A percentile compares a stretch with the other conserved stretches of the same genome.
phyloP scores from a whole-genome alignment of 2,888 invertebrate species.

The Nemoura dubitans region DNA sequence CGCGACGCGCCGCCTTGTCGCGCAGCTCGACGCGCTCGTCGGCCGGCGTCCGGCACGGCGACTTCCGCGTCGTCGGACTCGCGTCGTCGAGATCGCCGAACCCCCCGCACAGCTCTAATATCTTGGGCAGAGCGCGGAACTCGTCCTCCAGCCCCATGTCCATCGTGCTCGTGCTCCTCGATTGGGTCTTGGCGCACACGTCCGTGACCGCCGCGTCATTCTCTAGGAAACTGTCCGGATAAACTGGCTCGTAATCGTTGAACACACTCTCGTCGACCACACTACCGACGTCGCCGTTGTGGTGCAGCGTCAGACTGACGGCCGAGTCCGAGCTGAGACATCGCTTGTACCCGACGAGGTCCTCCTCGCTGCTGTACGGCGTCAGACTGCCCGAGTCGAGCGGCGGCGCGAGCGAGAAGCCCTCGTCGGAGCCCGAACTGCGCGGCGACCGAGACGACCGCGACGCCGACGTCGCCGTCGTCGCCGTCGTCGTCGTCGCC shows the following conservation, averaged over 20 bases:
- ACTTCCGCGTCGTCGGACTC: background rate
- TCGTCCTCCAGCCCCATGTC: background rate
- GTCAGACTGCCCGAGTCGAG: background rate
- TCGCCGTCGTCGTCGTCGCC: background rate
- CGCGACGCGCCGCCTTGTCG: background rate
- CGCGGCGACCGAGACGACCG: background rate
- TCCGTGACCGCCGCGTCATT: background rate
- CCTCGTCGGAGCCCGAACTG: slow-evolving; percentile 33
- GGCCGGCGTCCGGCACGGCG: background rate
- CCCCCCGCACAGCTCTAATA: background rate
- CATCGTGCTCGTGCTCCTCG: slow-evolving; percentile 17
- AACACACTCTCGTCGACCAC: background rate
- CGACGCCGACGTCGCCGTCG: background rate
- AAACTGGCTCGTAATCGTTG: background rate
- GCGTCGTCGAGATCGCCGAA: background rate
- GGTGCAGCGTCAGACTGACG: background rate
- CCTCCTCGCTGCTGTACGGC: slow-evolving; percentile 27
- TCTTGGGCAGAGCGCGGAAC: background rate
- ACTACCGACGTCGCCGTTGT: background rate
- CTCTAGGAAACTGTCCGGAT: background rate
- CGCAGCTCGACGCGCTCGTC: background rate
- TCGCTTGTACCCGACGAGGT: background rate
- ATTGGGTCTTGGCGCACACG: background rate
- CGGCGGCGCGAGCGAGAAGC: background rate
- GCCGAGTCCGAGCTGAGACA: slow-evolving; percentile 36